Evolutionary conservation across 1,140 invertebrate species (phyloP).

Genomic region (Hylyphantes graminicola): DNA sequence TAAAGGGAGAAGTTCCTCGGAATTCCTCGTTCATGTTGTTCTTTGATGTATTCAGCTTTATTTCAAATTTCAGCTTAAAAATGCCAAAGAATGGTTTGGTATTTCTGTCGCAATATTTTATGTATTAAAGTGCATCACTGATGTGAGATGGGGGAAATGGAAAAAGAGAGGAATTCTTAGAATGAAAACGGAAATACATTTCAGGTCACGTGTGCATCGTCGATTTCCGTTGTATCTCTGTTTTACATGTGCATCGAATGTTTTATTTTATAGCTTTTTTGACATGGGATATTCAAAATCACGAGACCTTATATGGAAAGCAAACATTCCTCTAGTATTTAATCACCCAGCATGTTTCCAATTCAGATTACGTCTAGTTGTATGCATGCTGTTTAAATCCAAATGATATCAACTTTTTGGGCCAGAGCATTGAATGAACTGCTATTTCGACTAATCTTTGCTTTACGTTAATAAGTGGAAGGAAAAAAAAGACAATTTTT

Average conservation of each 20-base stretch:
- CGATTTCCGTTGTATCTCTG: slow-evolving; percentile 24
- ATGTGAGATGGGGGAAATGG: not conserved
- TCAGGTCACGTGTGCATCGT: slow-evolving; percentile 9
- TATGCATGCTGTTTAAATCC: not conserved
- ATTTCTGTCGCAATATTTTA: too few species aligned
- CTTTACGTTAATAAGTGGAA: too few species aligned
- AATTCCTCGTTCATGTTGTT: too few species aligned
- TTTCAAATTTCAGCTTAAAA: too few species aligned
- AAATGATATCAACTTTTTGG: too few species aligned
- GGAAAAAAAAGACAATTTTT: too few species aligned
- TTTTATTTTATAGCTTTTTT: slow-evolving; percentile 1
- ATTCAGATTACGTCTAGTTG: not conserved
- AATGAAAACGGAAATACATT: slow-evolving; percentile 18
- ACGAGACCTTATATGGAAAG: slow-evolving; percentile 26
- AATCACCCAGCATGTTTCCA: not conserved
- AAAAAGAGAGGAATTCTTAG: not conserved
- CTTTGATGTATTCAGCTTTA: too few species aligned
- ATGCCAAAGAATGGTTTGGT: too few species aligned
- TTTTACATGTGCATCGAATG: slow-evolving; percentile 4
- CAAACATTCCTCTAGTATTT: not conserved
- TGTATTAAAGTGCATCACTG: too few species aligned
- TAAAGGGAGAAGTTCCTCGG: too few species aligned
- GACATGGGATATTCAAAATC: not conserved
- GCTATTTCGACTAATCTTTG: too few species aligned
- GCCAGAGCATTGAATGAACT: too few species aligned